Conservation (phyloP, 2,888 invertebrate species). For the Myathropa florea region DNA sequence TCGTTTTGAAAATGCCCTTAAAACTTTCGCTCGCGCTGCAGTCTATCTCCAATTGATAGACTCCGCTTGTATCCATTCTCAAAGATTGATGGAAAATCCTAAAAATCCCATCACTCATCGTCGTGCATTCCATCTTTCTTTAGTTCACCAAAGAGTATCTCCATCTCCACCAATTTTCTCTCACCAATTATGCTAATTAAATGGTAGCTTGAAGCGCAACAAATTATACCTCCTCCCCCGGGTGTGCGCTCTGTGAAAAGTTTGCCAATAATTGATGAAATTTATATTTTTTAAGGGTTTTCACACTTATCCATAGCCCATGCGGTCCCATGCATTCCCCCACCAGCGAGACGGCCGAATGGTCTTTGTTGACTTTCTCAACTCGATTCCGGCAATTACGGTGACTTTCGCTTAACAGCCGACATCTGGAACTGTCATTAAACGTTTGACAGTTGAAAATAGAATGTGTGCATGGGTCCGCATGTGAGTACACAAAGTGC, state of each 20-base stretch:
- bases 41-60: not conserved
- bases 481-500: not conserved
- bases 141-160: not conserved
- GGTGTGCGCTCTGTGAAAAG: not conserved
- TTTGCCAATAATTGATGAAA: not conserved
- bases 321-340: not conserved
- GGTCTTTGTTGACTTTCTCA: not conserved
- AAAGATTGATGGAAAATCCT: slow-evolving; percentile 8
- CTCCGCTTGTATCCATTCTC: not conserved
- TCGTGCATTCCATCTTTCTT: slow-evolving; percentile 13
- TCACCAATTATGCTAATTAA: slow-evolving; percentile 56
- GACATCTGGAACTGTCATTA: slow-evolving; percentile 32
- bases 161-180: slow-evolving; percentile 5
- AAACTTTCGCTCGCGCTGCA: not conserved
- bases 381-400: not conserved
- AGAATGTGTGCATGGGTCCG: not conserved
- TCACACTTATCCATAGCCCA: not conserved
- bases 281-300: not conserved
- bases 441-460: slow-evolving; percentile 38
- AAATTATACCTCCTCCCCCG: not conserved
- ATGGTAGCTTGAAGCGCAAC: slow-evolving; percentile 46
- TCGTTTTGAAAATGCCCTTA: not conserved
- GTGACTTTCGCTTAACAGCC: slow-evolving; percentile 37
- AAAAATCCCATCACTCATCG: not conserved
- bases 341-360: not conserved